Conservation (phyloP, 2,797 vertebrate genomes). For the Falco novaeseelandiae region DNA sequence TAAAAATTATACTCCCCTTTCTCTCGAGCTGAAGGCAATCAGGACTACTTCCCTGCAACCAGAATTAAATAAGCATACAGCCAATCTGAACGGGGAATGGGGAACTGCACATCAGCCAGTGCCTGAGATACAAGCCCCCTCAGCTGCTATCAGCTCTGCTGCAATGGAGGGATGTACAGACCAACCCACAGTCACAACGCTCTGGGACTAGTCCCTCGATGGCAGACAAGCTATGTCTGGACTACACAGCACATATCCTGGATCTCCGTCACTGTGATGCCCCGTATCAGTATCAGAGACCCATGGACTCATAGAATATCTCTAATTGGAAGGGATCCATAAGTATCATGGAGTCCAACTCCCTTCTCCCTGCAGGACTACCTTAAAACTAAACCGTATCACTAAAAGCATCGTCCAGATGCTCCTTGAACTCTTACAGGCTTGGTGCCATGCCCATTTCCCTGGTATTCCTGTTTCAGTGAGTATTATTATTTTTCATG, state of each 20-base stretch:
- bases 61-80: neutral
- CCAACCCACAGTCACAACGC: accelerated
- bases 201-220: accelerated
- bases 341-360: neutral
- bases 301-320: neutral
- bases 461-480: neutral
- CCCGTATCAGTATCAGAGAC: neutral
- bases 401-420: neutral
- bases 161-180: neutral
- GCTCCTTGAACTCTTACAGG: neutral
- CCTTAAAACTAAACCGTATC: neutral
- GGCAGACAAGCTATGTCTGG: neutral
- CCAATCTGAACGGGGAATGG: neutral
- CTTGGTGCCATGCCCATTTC: neutral
- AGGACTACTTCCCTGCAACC: neutral
- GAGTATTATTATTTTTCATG: neutral
- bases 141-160: neutral
- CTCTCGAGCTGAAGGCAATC: neutral
- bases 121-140: neutral
- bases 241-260: neutral
- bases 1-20: neutral
- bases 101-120: neutral
- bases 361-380: neutral
- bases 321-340: accelerated
- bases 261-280: neutral